Conservation (phyloP, 2,797 vertebrate species). For the Trachurus trachurus region DNA sequence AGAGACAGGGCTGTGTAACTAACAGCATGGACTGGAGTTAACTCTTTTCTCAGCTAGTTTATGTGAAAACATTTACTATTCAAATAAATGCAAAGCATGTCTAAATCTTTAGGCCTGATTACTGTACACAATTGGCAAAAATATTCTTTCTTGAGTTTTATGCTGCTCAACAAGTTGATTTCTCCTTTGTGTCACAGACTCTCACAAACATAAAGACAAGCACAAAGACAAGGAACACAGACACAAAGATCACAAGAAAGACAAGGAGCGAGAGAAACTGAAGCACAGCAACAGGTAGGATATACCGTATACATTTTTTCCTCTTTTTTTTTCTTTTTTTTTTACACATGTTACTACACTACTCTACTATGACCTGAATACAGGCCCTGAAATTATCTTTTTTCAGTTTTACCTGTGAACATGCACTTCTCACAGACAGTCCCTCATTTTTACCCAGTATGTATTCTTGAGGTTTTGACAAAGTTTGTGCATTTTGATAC, state of each 20-base stretch:
- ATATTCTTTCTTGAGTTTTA: background rate
- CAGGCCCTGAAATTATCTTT: background rate
- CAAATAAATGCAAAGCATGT: background rate
- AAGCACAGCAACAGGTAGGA: conserved; percentile 94
- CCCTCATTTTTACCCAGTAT: background rate
- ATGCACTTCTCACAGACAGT: background rate
- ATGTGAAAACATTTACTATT: background rate
- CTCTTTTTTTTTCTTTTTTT: background rate
- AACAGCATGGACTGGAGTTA: background rate
- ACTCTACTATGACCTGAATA: no score
- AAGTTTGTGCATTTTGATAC: background rate
- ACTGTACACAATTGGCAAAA: background rate
- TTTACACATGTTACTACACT: no score
- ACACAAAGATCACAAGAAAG: conserved; percentile 98
- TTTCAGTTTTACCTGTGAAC: conserved; percentile 7
- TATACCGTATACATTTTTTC: background rate
- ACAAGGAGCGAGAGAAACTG: conserved; percentile 94
- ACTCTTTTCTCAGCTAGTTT: background rate
- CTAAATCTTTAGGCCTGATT: background rate
- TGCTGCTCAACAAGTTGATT: conserved; percentile 8
- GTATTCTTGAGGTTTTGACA: background rate
- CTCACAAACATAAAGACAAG: conserved; percentile 97
- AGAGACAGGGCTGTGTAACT: background rate
- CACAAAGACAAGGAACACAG: conserved; percentile 96
- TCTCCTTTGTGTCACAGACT: conserved; percentile 83